phyloP scores from a whole-genome alignment of 2,797 vertebrate species.

The Gymnoscopelus microlampas region DNA sequence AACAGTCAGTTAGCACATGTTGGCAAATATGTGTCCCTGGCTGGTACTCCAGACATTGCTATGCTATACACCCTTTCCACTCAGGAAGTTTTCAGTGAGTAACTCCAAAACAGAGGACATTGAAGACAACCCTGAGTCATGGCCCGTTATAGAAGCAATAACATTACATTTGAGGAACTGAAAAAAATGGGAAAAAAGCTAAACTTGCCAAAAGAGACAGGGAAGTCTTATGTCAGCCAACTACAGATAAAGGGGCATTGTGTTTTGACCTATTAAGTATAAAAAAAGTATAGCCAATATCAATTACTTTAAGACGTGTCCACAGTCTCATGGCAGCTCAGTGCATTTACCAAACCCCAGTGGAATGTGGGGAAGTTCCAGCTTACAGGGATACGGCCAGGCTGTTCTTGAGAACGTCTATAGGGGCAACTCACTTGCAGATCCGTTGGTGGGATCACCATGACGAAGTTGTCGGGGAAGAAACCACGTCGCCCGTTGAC shows the following conservation, averaged over 20 bases:
- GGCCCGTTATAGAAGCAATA: conserved; percentile 21
- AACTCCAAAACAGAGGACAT: conserved; percentile 56
- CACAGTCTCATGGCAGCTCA: conserved; percentile 29
- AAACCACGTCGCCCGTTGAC: conserved; percentile 82
- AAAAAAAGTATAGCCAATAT: not conserved
- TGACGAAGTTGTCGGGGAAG: conserved; percentile 91
- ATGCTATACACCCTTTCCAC: conserved; percentile 55
- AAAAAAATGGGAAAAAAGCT: too few species aligned
- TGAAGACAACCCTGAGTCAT: conserved; percentile 64
- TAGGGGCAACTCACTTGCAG: conserved; percentile 74
- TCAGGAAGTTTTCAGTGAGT: conserved; percentile 62
- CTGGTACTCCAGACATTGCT: conserved; percentile 22
- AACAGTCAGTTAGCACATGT: conserved; percentile 38
- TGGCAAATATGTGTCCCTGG: conserved; percentile 14
- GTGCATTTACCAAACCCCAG: not conserved
- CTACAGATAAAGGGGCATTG: conserved; percentile 11
- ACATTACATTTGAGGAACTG: not conserved
- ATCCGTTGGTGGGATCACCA: conserved; percentile 78
- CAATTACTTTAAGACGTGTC: conserved; percentile 38
- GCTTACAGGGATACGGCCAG: not conserved
- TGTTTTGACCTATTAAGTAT: conserved; percentile 15
- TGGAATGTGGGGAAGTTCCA: conserved; percentile 6
- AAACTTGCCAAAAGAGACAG: conserved; percentile 6
- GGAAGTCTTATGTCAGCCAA: conserved; percentile 4
- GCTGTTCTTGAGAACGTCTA: conserved; percentile 6